Base-by-base conservation (phyloP, 53 echinoderm and acorn worm species). In the Pentamera pediparva region DNA sequence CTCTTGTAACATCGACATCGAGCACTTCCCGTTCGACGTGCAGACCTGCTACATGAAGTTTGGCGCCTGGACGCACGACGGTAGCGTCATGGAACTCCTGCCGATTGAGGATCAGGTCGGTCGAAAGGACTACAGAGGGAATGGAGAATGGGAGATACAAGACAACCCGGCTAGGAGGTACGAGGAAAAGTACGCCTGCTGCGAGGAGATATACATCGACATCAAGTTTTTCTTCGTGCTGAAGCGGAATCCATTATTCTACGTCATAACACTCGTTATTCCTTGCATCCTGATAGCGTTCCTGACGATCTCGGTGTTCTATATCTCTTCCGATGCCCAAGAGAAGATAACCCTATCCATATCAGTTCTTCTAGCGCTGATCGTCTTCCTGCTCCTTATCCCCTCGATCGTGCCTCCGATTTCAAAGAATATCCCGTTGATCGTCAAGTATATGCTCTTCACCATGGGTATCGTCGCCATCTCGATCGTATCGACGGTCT, bases 91-190 rank as follows among this genome's bases (percentile, higher is more conserved):
- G n/a, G 95, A 90, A 56, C 86, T 94, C 0, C 63, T 76, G 39
- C 82, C 95, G 0, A 47, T 83, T 20, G 69, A 39, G n/a, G 35
- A 82, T 53, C 87, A 75, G 32, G 77, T 94, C 7, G 95, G 87
- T 27, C 78, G 87, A 12, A 85, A 84, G 37, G 87, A 94, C 69
- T 94, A 90, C 74, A 84, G 90, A 19, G 76, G 57, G 9, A 94
- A 94, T 51, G 95, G 95, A 12, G 95, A 94, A 76, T 94, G 95
- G 95, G 84, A 94, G 31, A 94, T 94, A 52, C 84, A 90, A 39
- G 85, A 94, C 18, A 74, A 86, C 0, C 90, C 87, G 10, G 85
- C 87, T 6, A 74, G 58, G 47, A 71, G 87, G 38, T 76, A 85
- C 33, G 74, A 75, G 45, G 71, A 87, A 37, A 86, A 89, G 63